These are phyloP conservation scores for Nomada fabriciana DNA, from an alignment of 2,888 invertebrate species.

Conservation along the genomic window DNA sequence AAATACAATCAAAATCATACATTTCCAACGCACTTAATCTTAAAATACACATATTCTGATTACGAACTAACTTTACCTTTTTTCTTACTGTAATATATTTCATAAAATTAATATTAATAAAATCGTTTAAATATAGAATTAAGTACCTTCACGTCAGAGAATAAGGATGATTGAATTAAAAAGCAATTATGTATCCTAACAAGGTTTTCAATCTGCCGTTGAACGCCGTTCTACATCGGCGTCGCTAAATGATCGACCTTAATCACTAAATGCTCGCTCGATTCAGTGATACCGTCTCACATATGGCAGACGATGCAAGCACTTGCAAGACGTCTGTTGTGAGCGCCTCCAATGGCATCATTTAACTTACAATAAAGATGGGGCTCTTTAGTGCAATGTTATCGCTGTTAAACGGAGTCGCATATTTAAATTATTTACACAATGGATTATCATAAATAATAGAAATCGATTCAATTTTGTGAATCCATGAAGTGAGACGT, in stretches of 20 bases:
- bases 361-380: background rate
- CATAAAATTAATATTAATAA: too few relatives aligned
- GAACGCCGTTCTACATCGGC: background rate
- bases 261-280: conserved; percentile 25
- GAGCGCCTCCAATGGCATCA: background rate
- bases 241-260: conserved; percentile 23
- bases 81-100: too few relatives aligned
- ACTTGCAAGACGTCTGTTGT: background rate
- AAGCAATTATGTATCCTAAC: background rate
- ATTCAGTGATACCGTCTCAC: conserved; percentile 31
- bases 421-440: too few relatives aligned
- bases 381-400: background rate
- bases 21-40: too few relatives aligned
- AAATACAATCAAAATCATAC: too few relatives aligned
- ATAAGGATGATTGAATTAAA: background rate
- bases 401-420: background rate
- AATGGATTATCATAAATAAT: too few relatives aligned
- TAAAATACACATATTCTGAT: too few relatives aligned
- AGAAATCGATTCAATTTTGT: too few relatives aligned
- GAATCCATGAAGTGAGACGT: too few relatives aligned
- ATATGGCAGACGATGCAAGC: background rate
- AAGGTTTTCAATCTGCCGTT: background rate
- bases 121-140: too few relatives aligned
- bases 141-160: background rate
- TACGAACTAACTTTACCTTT: too few relatives aligned